These are phyloP conservation scores for Andrena chrysosceles DNA, from an alignment of 2,888 invertebrate genomes.

Conservation along the genomic window DNA sequence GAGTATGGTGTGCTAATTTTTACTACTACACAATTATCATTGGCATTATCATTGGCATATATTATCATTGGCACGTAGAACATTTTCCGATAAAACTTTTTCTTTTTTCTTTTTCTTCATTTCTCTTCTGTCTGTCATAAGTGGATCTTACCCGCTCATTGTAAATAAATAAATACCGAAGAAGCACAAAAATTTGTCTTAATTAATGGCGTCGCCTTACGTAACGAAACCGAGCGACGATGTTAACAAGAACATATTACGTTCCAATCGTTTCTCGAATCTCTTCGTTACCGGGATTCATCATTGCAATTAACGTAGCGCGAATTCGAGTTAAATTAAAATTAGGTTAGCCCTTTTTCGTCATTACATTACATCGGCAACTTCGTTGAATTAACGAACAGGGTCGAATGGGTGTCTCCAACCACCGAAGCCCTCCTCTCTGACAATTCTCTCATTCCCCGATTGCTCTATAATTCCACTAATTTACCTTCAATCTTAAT, in stretches of 20 bases:
- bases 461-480: too few relatives aligned
- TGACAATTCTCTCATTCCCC: background rate
- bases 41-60: too few relatives aligned
- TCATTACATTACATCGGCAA: conserved; percentile 6
- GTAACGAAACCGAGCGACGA: conserved; percentile 12
- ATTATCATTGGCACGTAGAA: too few relatives aligned
- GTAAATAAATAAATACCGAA: background rate
- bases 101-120: too few relatives aligned
- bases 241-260: conserved; percentile 35
- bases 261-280: conserved; percentile 36
- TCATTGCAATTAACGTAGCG: conserved; percentile 30
- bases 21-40: too few relatives aligned
- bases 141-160: too few relatives aligned
- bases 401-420: background rate
- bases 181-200: background rate
- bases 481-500: too few relatives aligned
- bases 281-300: conserved; percentile 41
- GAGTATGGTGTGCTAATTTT: too few relatives aligned
- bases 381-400: conserved; percentile 6
- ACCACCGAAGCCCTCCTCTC: background rate
- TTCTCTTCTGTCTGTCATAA: too few relatives aligned
- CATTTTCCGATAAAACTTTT: too few relatives aligned
- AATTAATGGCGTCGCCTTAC: conserved; percentile 18
- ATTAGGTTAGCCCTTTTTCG: conserved; percentile 33
- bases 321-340: conserved; percentile 17